Evolutionary conservation across 1,140 invertebrate genomes (phyloP).

Genomic region (Ooceraea biroi): DNA sequence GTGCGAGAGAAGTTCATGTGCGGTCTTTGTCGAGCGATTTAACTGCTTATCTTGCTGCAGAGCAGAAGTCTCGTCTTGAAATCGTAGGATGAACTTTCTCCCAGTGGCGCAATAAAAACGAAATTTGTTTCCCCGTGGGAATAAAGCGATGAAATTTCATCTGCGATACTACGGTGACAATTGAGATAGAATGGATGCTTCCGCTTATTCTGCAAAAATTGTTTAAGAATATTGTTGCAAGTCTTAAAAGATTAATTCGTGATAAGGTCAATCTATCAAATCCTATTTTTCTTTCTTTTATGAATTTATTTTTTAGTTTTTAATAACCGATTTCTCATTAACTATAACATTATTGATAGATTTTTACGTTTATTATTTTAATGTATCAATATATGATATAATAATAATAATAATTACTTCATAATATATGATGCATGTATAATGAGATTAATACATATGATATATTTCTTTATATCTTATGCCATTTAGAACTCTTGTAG

Average conservation of each 20-base stretch:
- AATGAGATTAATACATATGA: too few relatives aligned
- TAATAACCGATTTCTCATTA: too few relatives aligned
- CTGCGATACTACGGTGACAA: not conserved
- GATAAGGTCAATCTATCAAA: too few relatives aligned
- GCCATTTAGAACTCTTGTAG: too few relatives aligned
- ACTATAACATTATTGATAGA: too few relatives aligned
- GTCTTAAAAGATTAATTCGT: not conserved
- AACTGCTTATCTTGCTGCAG: conserved; percentile 18
- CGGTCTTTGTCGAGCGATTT: conserved; percentile 1
- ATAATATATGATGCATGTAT: too few relatives aligned
- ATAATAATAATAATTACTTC: too few relatives aligned
- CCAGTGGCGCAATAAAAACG: conserved; percentile 11
- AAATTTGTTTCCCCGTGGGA: conserved; percentile 7
- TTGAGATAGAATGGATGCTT: not conserved
- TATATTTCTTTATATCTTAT: too few relatives aligned
- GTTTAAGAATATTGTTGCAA: not conserved
- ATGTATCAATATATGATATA: too few relatives aligned
- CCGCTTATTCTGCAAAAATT: not conserved
- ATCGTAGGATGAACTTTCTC: conserved; percentile 1
- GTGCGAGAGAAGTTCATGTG: conserved; percentile 9
- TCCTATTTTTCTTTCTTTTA: too few relatives aligned
- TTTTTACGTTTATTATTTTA: too few relatives aligned
- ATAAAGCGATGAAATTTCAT: conserved; percentile 21
- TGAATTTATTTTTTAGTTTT: too few relatives aligned
- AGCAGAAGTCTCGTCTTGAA: conserved; percentile 26